These are phyloP conservation scores for Nemurella pictetii DNA, from an alignment of 2,888 invertebrate genomes.

Conservation along the genomic window DNA sequence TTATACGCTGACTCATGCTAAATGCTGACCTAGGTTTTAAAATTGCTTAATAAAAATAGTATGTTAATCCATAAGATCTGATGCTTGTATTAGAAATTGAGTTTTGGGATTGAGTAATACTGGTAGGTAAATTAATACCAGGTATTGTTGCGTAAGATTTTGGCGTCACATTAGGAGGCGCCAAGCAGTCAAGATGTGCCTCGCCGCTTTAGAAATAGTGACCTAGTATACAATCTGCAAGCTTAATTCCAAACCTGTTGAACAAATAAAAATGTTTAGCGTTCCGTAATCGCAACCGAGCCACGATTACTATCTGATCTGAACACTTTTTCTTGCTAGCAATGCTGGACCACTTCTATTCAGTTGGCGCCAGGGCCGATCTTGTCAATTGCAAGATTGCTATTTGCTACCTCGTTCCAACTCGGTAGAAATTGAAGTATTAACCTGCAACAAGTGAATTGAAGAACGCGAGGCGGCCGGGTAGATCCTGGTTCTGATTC, in stretches of 20 bases:
- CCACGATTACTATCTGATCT: neutral
- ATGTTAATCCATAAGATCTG: neutral
- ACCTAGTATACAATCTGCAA: neutral
- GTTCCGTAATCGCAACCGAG: neutral
- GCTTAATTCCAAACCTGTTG: neutral
- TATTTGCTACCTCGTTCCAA: too few relatives aligned
- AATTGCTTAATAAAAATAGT: neutral
- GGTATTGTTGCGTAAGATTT: neutral
- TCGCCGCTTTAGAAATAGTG: neutral
- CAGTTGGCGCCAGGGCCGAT: neutral
- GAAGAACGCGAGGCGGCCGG: too few relatives aligned
- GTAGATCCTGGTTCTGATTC: too few relatives aligned
- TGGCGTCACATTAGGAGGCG: neutral
- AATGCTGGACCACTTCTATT: neutral
- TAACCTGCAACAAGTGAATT: too few relatives aligned
- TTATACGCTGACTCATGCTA: neutral
- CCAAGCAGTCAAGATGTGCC: neutral
- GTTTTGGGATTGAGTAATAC: neutral
- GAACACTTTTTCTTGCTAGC: neutral
- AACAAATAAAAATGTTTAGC: neutral
- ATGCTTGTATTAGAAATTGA: neutral
- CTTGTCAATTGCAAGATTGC: too few relatives aligned
- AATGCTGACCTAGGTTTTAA: neutral
- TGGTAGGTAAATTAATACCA: neutral
- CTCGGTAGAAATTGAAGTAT: too few relatives aligned